These are phyloP conservation scores for Pachypeltis micranthus DNA, from an alignment of 1,140 invertebrate genomes.

Conservation along the genomic window DNA sequence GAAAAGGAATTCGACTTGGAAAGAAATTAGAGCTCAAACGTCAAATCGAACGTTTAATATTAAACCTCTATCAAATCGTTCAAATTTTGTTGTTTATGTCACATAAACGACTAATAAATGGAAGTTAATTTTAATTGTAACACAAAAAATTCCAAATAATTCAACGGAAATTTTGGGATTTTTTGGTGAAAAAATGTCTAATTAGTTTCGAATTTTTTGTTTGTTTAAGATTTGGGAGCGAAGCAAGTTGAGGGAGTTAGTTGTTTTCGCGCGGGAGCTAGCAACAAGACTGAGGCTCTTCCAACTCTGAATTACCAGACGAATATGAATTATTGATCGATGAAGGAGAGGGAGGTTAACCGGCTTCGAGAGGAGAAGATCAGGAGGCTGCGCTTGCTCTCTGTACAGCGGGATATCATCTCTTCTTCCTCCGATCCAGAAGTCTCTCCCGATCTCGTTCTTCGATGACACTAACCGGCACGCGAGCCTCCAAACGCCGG, in stretches of 20 bases:
- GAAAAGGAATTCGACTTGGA: not conserved
- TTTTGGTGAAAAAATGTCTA: too few relatives aligned
- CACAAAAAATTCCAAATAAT: too few relatives aligned
- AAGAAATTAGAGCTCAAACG: not conserved
- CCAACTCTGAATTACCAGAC: not conserved
- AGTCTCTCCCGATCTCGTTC: too few relatives aligned
- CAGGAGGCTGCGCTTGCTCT: not conserved
- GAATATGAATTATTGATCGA: conserved; percentile 8
- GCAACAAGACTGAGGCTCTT: conserved; percentile 5
- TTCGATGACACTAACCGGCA: too few relatives aligned
- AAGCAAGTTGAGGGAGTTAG: not conserved
- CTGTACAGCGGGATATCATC: conserved; percentile 1
- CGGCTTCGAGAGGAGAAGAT: not conserved
- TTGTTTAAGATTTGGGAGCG: not conserved
- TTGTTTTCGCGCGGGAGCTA: not conserved
- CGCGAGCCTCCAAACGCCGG: too few relatives aligned
- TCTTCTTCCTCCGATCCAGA: too few relatives aligned
- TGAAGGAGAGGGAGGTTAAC: not conserved
- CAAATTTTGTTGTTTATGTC: too few relatives aligned
- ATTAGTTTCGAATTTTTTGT: not conserved
- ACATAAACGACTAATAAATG: too few relatives aligned
- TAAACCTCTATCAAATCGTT: too few relatives aligned
- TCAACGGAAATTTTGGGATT: too few relatives aligned
- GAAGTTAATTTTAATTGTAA: too few relatives aligned
- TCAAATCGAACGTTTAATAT: too few relatives aligned